Conservation (phyloP, 2,888 invertebrate species). For the Sinotaia quadrata region DNA sequence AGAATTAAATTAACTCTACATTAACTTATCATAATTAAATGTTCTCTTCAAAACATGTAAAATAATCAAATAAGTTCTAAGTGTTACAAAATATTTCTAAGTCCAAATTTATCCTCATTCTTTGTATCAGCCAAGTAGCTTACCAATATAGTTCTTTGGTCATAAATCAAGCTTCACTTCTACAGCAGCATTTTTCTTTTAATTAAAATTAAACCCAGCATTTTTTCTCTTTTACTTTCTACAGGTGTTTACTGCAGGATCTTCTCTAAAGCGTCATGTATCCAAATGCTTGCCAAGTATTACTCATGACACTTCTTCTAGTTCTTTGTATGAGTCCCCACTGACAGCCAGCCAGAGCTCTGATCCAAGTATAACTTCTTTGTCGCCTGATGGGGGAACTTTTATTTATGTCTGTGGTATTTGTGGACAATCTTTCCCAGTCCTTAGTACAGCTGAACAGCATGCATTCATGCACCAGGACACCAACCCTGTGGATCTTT, state of each 20-base stretch:
- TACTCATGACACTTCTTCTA: background rate
- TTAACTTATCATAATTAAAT: too few species aligned
- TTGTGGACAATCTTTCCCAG: slow-evolving; percentile 39
- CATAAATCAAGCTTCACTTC: too few species aligned
- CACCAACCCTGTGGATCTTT: too few species aligned
- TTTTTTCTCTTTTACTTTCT: too few species aligned
- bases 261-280: slow-evolving; percentile 43
- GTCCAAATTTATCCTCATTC: too few species aligned
- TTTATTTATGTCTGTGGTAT: slow-evolving; percentile 44
- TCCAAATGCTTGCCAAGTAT: background rate
- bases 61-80: too few species aligned
- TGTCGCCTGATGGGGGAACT: background rate
- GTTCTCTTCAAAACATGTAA: too few species aligned
- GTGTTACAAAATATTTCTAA: too few species aligned
- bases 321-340: background rate
- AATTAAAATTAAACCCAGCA: too few species aligned
- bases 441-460: slow-evolving; percentile 26
- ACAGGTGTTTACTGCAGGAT: slow-evolving; percentile 41
- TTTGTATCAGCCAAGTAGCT: background rate
- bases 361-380: background rate
- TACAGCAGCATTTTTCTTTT: too few species aligned
- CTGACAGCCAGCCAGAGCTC: background rate
- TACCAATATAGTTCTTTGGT: background rate
- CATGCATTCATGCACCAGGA: slow-evolving; percentile 20
- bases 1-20: too few species aligned